Evolutionary conservation across 2,113 vertebrate genomes (phyloP), one percentile per base, ranked within the genome.

Genomic region (Rhadina sibilatrix): DNA sequence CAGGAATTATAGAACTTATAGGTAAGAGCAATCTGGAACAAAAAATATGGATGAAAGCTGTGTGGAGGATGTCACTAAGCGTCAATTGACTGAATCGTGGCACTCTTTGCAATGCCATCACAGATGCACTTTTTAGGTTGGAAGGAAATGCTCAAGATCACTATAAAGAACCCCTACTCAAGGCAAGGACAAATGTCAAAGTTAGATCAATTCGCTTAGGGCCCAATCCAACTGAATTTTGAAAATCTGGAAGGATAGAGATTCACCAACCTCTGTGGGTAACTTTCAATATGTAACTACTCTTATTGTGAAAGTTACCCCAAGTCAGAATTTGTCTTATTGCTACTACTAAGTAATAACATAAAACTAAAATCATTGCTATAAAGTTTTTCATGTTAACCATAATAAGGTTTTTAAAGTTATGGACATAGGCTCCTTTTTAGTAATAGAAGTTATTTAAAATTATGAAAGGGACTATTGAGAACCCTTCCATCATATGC

Each of bases 1-100:
- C 85, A 56, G 98, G 97, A 77, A 98, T 99, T 90, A 96, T 98
- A 88, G 93, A 98, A 87, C 97, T 99, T 89, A 89, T 99, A 77
- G 98, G 99, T 99, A 96, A 98, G 96, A 92, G 19, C 54, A 82
- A 69, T 16, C 33, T 80, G 53, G 15, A 93, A 68, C 17, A 79
- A 70, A 94, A 88, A 79, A 9, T 33, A 15, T 7, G 7, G 52
- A 12, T 82, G 42, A 71, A 79, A 70, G 33, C 38, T 65, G 11
- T 69, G 16, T 66, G 35, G 57, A 66, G 15, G 22, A 12, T 53
- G 35, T 61, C 74, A 27, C 15, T 57, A 50, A 63, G 10, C 1
- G 0, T 77, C 44, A 27, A 1, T 35, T 56, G 33, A 38, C 61
- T 77, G 69, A 61, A 61, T 70, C 2, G 2, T 72, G 69, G 28